Percentiles rank a stretch among this genome's conserved stretches.
phyloP scores from a whole-genome alignment of 2,113 vertebrate species.

The Nesoenas mayeri region DNA sequence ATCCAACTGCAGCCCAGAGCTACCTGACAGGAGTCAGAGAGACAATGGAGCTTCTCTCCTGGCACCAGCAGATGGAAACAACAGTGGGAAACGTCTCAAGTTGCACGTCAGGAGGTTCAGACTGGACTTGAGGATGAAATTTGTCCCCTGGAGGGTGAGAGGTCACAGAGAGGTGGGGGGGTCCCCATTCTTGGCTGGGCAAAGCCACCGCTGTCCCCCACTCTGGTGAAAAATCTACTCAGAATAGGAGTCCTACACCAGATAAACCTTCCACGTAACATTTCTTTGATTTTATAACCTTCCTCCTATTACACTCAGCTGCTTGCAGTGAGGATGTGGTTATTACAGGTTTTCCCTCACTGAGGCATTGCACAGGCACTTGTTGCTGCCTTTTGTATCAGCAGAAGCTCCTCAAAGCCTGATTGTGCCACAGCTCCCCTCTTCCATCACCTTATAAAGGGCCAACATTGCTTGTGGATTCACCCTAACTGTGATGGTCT shows the following conservation, averaged over 20 bases:
- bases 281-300: not conserved
- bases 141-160: not conserved
- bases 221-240: not conserved
- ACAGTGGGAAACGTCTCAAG: not conserved
- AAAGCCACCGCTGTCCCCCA: not conserved
- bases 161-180: not conserved
- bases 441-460: not conserved
- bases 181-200: not conserved
- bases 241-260: not conserved
- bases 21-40: not conserved
- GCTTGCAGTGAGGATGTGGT: not conserved
- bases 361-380: not conserved
- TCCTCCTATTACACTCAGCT: not conserved
- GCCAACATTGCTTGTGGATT: not conserved
- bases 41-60: not conserved
- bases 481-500: not conserved
- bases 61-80: not conserved
- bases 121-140: not conserved
- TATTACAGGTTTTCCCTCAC: not conserved
- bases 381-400: not conserved
- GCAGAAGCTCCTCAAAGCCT: not conserved
- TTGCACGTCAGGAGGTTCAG: not conserved
- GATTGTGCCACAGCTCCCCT: not conserved
- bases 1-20: not conserved
- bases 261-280: not conserved